Percentiles rank a stretch among this genome's conserved stretches.
These are phyloP conservation scores for Drosophila funebris DNA, from an alignment of 1,140 invertebrate species.

Conservation along the genomic window DNA sequence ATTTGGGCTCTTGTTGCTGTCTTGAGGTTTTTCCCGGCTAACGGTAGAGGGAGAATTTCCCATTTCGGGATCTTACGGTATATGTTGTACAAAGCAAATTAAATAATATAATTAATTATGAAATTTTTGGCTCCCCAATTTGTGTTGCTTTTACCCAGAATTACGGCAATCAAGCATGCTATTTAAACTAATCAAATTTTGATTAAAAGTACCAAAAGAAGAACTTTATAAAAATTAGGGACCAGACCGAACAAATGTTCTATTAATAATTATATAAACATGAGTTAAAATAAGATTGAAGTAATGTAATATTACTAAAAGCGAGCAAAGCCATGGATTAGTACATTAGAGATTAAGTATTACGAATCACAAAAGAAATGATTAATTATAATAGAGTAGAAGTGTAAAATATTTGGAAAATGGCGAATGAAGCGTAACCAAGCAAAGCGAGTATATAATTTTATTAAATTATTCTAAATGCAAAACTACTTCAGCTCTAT, in stretches of 20 bases:
- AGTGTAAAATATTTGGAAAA: no score
- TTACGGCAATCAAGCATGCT: constrained; percentile 53
- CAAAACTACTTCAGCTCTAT: background rate
- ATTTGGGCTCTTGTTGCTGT: constrained; percentile 15
- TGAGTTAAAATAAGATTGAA: no score
- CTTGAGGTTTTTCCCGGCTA: constrained; percentile 1
- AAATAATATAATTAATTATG: constrained; percentile 80
- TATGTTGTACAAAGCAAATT: constrained; percentile 66
- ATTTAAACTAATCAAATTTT: constrained; percentile 56
- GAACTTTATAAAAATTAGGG: background rate
- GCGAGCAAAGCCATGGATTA: no score
- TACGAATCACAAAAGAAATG: no score
- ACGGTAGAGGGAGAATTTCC: background rate
- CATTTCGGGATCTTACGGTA: constrained; percentile 4
- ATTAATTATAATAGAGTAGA: no score
- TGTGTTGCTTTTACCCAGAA: background rate
- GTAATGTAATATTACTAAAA: no score
- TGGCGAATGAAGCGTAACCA: no score
- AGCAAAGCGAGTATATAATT: no score
- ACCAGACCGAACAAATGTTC: no score
- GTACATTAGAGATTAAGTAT: no score
- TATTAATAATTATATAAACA: no score
- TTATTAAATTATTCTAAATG: background rate
- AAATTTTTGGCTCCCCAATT: constrained; percentile 62
- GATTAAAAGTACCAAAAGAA: constrained; percentile 17